Percentiles rank a stretch among this genome's conserved stretches.
Conservation (phyloP, 1,140 invertebrate genomes). For the Drosophila equinoxialis region DNA sequence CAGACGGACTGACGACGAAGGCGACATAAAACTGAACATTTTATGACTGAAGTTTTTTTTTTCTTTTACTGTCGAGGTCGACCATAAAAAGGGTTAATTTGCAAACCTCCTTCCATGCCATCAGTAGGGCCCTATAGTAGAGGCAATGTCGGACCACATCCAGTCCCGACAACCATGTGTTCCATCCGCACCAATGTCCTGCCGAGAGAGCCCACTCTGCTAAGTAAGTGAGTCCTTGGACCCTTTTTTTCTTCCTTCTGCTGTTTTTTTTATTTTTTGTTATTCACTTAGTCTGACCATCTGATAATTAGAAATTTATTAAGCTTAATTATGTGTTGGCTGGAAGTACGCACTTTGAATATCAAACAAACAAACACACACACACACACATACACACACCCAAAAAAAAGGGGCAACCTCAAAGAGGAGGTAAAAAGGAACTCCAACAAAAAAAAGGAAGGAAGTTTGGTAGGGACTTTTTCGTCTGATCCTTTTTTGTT, state of each 20-base stretch:
- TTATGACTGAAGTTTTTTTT: constrained; percentile 62
- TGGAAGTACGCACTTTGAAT: constrained; percentile 73
- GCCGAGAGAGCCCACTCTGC: background rate
- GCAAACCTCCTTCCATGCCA: constrained; percentile 34
- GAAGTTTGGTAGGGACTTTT: constrained; percentile 37
- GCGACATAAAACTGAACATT: constrained; percentile 66
- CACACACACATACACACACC: background rate
- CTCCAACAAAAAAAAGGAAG: background rate
- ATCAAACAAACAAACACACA: constrained; percentile 11
- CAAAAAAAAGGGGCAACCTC: background rate
- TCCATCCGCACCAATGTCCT: constrained; percentile 8
- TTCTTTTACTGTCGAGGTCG: constrained; percentile 45
- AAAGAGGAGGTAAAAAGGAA: background rate
- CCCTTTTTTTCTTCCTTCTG: constrained; percentile 52
- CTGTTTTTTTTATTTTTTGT: background rate
- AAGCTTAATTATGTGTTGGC: constrained; percentile 79
- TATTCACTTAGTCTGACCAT: constrained; percentile 71
- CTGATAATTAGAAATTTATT: constrained; percentile 82
- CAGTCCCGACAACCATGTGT: constrained; percentile 51
- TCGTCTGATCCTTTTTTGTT: constrained; percentile 40
- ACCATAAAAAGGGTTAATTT: constrained; percentile 73
- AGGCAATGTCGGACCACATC: background rate
- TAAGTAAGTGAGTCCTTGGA: constrained; percentile 52
- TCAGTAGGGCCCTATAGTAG: background rate
- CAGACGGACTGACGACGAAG: constrained; percentile 6